These are phyloP conservation scores for Endotricha flammealis DNA, from an alignment of 2,888 invertebrate species.

Conservation along the genomic window DNA sequence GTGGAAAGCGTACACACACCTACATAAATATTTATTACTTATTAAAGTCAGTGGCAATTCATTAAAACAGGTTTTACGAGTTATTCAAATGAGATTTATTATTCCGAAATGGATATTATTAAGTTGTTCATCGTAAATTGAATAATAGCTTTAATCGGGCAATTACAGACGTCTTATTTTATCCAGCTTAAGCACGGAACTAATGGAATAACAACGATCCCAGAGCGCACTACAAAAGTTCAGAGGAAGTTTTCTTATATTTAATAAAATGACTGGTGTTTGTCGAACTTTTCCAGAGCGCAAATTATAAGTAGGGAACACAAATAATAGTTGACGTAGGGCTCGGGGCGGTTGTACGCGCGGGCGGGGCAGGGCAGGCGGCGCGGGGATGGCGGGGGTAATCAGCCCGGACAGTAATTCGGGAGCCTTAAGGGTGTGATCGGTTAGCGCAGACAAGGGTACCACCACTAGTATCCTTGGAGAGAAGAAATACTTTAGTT, in stretches of 20 bases:
- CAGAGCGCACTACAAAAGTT: conserved; percentile 56
- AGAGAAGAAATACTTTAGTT: conserved; percentile 76
- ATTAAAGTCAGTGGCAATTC: conserved; percentile 56
- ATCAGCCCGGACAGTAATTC: conserved; percentile 76
- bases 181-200: conserved; percentile 34
- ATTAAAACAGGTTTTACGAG: conserved; percentile 51
- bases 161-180: conserved; percentile 43
- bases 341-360: conserved; percentile 41
- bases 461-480: conserved; percentile 67
- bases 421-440: conserved; percentile 75
- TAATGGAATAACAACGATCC: conserved; percentile 59
- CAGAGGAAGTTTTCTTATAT: conserved; percentile 59
- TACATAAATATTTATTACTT: conserved; percentile 59
- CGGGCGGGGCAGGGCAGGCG: conserved; percentile 27
- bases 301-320: conserved; percentile 74
- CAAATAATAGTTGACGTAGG: conserved; percentile 73
- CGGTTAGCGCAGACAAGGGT: conserved; percentile 75
- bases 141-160: conserved; percentile 31
- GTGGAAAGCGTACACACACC: conserved; percentile 40
- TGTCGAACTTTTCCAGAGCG: conserved; percentile 67
- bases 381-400: conserved; percentile 49
- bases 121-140: conserved; percentile 34
- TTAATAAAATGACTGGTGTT: conserved; percentile 68
- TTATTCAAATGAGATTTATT: conserved; percentile 51
- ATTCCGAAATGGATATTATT: conserved; percentile 31